These are phyloP conservation scores for Crioceris asparagi DNA, from an alignment of 2,888 invertebrate genomes.

Conservation along the genomic window DNA sequence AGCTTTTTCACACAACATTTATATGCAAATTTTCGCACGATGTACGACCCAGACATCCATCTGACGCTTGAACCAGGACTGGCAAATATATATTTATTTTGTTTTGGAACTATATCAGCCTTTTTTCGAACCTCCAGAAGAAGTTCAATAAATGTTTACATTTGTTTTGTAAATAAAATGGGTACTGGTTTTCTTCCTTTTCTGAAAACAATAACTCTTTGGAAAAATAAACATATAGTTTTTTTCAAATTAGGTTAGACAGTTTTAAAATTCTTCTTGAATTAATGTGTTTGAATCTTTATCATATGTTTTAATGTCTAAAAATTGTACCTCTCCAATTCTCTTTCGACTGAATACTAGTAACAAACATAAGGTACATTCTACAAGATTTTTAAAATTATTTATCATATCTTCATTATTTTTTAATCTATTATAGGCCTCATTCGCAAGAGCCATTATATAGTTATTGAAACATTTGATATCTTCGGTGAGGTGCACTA, in stretches of 20 bases:
- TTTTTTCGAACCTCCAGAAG: constrained; percentile 10
- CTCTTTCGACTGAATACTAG: constrained; percentile 10
- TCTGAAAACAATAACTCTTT: constrained; percentile 12
- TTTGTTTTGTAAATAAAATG: constrained; percentile 13
- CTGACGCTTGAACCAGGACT: constrained; percentile 19
- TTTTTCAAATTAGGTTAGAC: constrained; percentile 11
- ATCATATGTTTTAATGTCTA: constrained; percentile 7
- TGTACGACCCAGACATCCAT: constrained; percentile 13
- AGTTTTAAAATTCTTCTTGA: constrained; percentile 10
- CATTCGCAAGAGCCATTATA: neutral
- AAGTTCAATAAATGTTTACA: constrained; percentile 6
- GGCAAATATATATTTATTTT: constrained; percentile 18
- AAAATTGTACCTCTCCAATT: constrained; percentile 9
- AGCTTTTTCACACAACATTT: constrained; percentile 18
- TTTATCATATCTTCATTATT: neutral
- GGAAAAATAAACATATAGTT: constrained; percentile 9
- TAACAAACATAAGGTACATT: constrained; percentile 10
- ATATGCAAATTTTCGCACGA: constrained; percentile 12
- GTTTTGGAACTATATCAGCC: constrained; percentile 15
- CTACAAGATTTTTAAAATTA: constrained; percentile 17
- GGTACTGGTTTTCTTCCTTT: constrained; percentile 16
- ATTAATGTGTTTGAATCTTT: constrained; percentile 3
- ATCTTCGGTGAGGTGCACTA: no score
- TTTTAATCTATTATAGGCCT: constrained; percentile 2
- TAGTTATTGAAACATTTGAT: neutral